These are phyloP conservation scores for Corynorhinus townsendii DNA, from an alignment of 2,113 vertebrate species.

Conservation along the genomic window DNA sequence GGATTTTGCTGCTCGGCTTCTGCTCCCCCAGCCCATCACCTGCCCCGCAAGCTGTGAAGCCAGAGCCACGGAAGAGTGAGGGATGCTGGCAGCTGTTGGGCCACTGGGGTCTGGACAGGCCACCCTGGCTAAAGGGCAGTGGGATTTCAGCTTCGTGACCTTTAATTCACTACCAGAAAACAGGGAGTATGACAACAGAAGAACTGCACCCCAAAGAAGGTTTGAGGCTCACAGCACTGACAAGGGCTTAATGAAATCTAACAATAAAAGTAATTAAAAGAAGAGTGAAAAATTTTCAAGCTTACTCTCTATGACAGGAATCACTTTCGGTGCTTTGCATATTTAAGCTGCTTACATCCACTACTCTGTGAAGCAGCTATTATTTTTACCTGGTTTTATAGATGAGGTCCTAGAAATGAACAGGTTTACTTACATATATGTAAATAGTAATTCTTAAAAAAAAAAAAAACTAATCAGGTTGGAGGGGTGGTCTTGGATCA, in stretches of 20 bases:
- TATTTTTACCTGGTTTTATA: constrained; percentile 12
- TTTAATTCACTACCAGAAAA: constrained; percentile 4
- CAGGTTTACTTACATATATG: not conserved
- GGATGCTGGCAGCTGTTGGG: constrained; percentile 31
- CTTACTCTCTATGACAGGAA: not conserved
- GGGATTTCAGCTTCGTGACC: not conserved
- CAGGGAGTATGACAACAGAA: not conserved
- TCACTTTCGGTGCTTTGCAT: not conserved
- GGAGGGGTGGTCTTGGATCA: not conserved
- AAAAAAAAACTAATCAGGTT: not conserved
- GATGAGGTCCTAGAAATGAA: not conserved
- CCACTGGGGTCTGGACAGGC: not conserved
- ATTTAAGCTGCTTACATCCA: not conserved
- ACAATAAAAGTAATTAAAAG: not conserved
- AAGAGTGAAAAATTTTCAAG: not conserved
- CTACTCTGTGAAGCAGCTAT: not conserved
- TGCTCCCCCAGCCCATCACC: constrained; percentile 4
- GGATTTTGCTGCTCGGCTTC: not conserved
- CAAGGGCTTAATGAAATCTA: not conserved
- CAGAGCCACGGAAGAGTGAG: not conserved
- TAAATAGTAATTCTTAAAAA: not conserved
- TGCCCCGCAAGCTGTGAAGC: not conserved
- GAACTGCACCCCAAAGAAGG: not conserved
- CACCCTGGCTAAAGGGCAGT: not conserved
- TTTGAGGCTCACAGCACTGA: not conserved